Conservation (phyloP, 2,113 vertebrate species). For the Arothron firmamentum region DNA sequence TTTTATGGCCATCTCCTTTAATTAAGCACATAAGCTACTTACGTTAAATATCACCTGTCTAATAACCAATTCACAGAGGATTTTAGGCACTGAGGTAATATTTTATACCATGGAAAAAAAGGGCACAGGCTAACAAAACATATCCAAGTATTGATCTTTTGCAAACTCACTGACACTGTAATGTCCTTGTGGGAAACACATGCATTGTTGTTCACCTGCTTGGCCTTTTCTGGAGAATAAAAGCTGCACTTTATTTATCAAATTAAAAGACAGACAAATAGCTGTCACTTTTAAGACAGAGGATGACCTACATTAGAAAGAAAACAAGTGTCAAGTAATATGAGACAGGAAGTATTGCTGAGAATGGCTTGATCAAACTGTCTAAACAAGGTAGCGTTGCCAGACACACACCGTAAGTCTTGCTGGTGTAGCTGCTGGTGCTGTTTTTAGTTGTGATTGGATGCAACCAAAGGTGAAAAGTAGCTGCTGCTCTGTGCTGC, state of each 20-base stretch:
- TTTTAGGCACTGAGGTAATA: too few relatives aligned
- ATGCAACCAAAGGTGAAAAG: slow-evolving; percentile 24
- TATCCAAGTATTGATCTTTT: slow-evolving; percentile 30
- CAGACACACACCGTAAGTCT: slow-evolving; percentile 16
- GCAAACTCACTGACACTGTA: slow-evolving; percentile 37
- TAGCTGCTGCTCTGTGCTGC: slow-evolving; percentile 12
- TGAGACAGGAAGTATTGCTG: slow-evolving; percentile 32
- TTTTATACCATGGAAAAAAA: background rate
- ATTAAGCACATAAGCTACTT: too few relatives aligned
- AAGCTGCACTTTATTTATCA: slow-evolving; percentile 47
- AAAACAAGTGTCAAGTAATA: slow-evolving; percentile 18
- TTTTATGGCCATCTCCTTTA: too few relatives aligned
- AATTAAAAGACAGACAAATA: slow-evolving; percentile 6
- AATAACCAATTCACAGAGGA: too few relatives aligned
- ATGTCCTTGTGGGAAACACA: slow-evolving; percentile 23
- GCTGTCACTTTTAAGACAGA: slow-evolving; percentile 24
- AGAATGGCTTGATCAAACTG: slow-evolving; percentile 15
- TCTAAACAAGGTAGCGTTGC: slow-evolving; percentile 13
- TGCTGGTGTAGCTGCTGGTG: slow-evolving; percentile 12
- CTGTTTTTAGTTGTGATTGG: slow-evolving; percentile 34
- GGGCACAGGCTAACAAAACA: slow-evolving; percentile 12
- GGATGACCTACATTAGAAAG: background rate
- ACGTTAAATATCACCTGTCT: too few relatives aligned
- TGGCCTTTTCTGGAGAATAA: background rate
- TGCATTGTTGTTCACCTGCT: slow-evolving; percentile 11